Evolutionary conservation across 2,113 vertebrate genomes (phyloP), one percentile per base, ranked within the genome.

Genomic region (Upupa epops): DNA sequence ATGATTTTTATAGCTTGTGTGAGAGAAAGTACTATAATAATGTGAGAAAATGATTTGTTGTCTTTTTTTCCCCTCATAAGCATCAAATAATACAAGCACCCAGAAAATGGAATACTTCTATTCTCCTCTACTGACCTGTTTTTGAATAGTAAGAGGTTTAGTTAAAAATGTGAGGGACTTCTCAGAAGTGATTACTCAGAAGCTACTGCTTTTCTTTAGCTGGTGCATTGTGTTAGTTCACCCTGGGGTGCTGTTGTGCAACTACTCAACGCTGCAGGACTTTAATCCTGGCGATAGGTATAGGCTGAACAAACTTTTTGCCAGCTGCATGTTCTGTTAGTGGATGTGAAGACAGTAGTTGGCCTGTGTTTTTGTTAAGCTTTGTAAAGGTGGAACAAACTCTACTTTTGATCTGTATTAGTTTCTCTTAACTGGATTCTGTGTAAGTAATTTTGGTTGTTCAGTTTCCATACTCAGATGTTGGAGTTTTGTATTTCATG

Each of bases 41-140:
- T 55, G 22, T 70, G 13, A 40, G 17, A 72, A 69, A 20, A 4
- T 72, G 45, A 29, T 46, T 79, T 3, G 1, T 72, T 37, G 17
- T 49, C 7, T n/a, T 42, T 34, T 71, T 82, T 61, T 3, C n/a
- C 46, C 8, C 6, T 28, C 1, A 7, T 49, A 66, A 20, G 69
- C 0, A 0, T 86, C 17, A 77, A 56, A 68, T 46, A 28, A 42
- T 5, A 5, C 1, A 32, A 70, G 22, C 5, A 49, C 9, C 6
- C 29, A 37, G 32, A 82, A 78, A 16, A 49, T 40, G 37, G 59
- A 68, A 36, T 12, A 21, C 10, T 22, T 49, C 2, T 51, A 9
- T 71, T 89, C 11, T 84, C 12, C 25, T 66, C 29, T 88, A 31
- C 17, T 58, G 28, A 31, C 16, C 9, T 88, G 10, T 54, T 59